Evolutionary conservation across 1,140 invertebrate genomes (phyloP), one percentile per base, ranked within the genome.

Genomic region (Diorhabda sublineata): DNA sequence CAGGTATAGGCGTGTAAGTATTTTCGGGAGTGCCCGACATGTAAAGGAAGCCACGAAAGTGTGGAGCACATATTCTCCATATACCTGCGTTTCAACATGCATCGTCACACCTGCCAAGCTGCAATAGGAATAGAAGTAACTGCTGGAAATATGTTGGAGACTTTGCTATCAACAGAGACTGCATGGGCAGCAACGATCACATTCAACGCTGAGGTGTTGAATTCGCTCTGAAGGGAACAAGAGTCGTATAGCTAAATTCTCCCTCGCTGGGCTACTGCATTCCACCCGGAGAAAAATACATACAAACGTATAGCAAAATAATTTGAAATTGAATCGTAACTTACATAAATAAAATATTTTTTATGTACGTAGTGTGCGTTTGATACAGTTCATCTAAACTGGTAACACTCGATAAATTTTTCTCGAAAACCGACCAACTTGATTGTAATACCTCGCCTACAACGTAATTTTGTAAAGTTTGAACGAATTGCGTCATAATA

Each of bases 401-500:
- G 4, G 83, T 81, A 0, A 86, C 87, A 57, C 83, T 82, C 70
- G 85, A 81, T 5, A 92, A 76, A 74, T 88, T 87, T 61, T 86
- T 86, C 75, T 90, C 87, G 64, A 92, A 90, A 58, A 87, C 83
- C 3, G 84, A 83, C 90, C 90, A 92, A 26, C 89, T 90, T 1
- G 84, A 83, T 57, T 89, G 85, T 3, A 92, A 81, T 4, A 90
- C 90, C 61, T 87, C 90, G 3, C 88, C 88, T 0, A 87, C 88
- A 57, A 92, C 82, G 77, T 92, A 91, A 78, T 87, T 90, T 73
- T 91, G 88, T 6, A 92, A 75, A 0, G 89, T 87, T 64, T 88
- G 85, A 66, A 91, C 85, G 73, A 92, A 87, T 61, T 91, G 89
- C 58, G 87, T 87, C 87, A 92, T 89, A 41, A 89, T 85, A 74